Evolutionary conservation across 30 jellyfish, hydroid and myxozoan genomes (phyloP).

Genomic region (Hydractinia symbiolongicarpus): DNA sequence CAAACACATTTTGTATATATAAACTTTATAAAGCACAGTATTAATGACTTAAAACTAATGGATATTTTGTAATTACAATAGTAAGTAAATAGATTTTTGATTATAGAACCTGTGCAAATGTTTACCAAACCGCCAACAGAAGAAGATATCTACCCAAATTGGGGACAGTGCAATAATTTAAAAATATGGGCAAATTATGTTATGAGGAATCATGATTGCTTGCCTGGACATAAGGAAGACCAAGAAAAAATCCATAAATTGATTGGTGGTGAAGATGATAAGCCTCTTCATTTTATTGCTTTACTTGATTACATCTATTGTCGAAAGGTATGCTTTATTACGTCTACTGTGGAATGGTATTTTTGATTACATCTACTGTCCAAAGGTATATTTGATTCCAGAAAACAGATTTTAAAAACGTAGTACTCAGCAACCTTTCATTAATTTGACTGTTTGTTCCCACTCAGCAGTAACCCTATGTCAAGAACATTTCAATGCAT

Average conservation of each 20-base stretch:
- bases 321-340: slow-evolving; percentile 44
- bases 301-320: slow-evolving; percentile 44
- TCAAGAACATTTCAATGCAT: background rate
- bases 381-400: background rate
- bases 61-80: background rate
- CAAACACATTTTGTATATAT: background rate
- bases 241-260: slow-evolving; percentile 22
- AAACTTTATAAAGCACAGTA: background rate
- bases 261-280: slow-evolving; percentile 25
- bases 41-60: too few species aligned
- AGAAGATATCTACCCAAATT: slow-evolving; percentile 65
- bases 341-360: background rate
- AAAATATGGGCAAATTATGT: slow-evolving; percentile 61
- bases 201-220: slow-evolving; percentile 32
- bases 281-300: slow-evolving; percentile 41
- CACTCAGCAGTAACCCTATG: background rate
- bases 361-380: slow-evolving; percentile 40
- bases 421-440: background rate
- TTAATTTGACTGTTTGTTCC: background rate
- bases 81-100: background rate
- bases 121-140: slow-evolving; percentile 47
- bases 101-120: slow-evolving; percentile 51
- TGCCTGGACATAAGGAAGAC: slow-evolving; percentile 50
- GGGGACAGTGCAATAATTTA: slow-evolving; percentile 47
- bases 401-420: too few species aligned